Evolutionary conservation across 2,797 vertebrate genomes (phyloP), one percentile per base, ranked within the genome.

Genomic region (Paramormyrops hopkinsi): DNA sequence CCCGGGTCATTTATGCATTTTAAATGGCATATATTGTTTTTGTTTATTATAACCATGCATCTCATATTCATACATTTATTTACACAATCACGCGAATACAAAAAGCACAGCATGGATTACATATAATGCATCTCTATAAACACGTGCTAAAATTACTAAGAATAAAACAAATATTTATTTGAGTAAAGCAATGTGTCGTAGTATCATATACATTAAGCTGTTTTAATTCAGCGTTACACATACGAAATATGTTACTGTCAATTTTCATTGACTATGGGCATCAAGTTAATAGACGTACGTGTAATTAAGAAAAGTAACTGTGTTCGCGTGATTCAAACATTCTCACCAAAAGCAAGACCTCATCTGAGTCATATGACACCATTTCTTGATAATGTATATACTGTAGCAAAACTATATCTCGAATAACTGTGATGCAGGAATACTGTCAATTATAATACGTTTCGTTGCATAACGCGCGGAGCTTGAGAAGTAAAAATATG

Each of bases 401-500:
- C 62, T 82, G 83, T 85, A 29, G 48, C 48, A 85, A 22, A 44
- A 48, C 1, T 48, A 84, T 84, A 50, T 51, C 44, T 8, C 22
- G 19, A 48, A 25, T 84, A 46, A 84, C 22, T 51, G 48, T 51
- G 48, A 25, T 51, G 12, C 46, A 51, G n/a, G 25, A 51, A 25
- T 85, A 25, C 4, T 9, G 83, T 51, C 44, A 22, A 17, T 22
- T 14, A 48, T 84, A 41, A 83, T 54, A 59, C 88, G 83, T 88
- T 88, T 82, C 54, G 29, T 22, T 83, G 73, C 50, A 62, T 59
- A 82, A 89, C 90, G 89, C 91, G 88, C 88, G 89, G 91, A 87
- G 79, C 88, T 50, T 88, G 41, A 79, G 41, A 89, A 46, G 48
- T 7, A 53, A 33, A 17, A 73, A 73, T 37, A 5, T 4, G 29